Evolutionary conservation across 2,888 invertebrate genomes (phyloP).

Genomic region (Allophyes oxyacanthae): DNA sequence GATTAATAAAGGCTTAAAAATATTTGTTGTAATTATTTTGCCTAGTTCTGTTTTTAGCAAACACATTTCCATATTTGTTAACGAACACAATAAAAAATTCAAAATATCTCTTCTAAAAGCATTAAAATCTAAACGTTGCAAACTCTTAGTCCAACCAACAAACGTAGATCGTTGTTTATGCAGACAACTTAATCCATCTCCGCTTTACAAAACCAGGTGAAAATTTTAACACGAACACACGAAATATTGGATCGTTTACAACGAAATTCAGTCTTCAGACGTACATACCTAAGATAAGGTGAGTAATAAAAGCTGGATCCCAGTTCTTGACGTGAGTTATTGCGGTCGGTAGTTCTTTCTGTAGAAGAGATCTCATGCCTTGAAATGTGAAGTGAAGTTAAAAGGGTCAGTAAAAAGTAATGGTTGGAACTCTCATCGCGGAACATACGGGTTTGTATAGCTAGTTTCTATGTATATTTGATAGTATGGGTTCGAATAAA

Average conservation of each 20-base stretch:
- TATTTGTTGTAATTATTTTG: too few relatives aligned
- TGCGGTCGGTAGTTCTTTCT: conserved; percentile 59
- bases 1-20: too few relatives aligned
- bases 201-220: conserved; percentile 21
- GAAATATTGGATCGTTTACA: conserved; percentile 48
- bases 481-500: too few relatives aligned
- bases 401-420: conserved; percentile 63
- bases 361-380: conserved; percentile 53
- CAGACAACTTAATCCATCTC: conserved; percentile 42
- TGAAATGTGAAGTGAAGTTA: conserved; percentile 58
- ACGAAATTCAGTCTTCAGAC: conserved; percentile 44
- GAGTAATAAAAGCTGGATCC: conserved; percentile 57
- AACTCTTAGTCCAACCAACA: conserved; percentile 6
- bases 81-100: too few relatives aligned
- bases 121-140: conserved; percentile 13
- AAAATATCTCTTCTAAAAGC: neutral
- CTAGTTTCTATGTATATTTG: conserved; percentile 41
- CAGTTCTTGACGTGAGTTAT: conserved; percentile 59
- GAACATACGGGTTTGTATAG: conserved; percentile 34
- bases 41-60: too few relatives aligned
- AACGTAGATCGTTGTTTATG: conserved; percentile 30
- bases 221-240: conserved; percentile 37
- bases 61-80: too few relatives aligned
- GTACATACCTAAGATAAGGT: conserved; percentile 53
- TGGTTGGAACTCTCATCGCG: conserved; percentile 49